phyloP scores from a whole-genome alignment of 1,140 invertebrate genomes.

The Mylabris phalerata region DNA sequence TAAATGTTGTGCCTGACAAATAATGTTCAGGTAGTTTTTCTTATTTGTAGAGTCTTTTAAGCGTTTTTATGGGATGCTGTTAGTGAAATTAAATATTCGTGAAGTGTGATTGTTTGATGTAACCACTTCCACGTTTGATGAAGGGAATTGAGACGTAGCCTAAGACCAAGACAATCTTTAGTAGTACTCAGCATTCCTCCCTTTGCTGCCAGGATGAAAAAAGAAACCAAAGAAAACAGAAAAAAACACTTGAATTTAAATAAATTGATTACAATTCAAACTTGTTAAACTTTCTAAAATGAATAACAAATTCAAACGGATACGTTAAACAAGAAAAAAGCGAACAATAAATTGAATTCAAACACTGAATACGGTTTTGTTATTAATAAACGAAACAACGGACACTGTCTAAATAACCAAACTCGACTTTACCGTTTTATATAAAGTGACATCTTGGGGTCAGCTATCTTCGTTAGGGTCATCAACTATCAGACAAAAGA shows the following conservation, averaged over 20 bases:
- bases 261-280: not conserved
- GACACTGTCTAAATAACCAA: slow-evolving; percentile 2
- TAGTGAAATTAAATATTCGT: slow-evolving; percentile 76
- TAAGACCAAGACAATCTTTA: slow-evolving; percentile 77
- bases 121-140: slow-evolving; percentile 91
- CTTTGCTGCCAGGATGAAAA: slow-evolving; percentile 40
- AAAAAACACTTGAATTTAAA: not conserved
- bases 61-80: slow-evolving; percentile 63
- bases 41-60: slow-evolving; percentile 2
- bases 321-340: not conserved
- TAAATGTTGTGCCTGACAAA: slow-evolving; percentile 29
- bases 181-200: slow-evolving; percentile 75
- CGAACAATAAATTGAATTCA: too few species aligned
- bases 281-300: not conserved
- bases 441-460: slow-evolving; percentile 18
- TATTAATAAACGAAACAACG: not conserved
- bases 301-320: slow-evolving; percentile 1
- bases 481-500: slow-evolving; percentile 21
- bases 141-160: slow-evolving; percentile 72
- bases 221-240: slow-evolving; percentile 11
- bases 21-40: slow-evolving; percentile 19
- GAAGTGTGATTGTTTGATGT: slow-evolving; percentile 77
- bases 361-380: not conserved
- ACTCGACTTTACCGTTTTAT: slow-evolving; percentile 24
- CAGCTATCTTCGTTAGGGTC: slow-evolving; percentile 25